Evolutionary conservation across 2,113 vertebrate genomes (phyloP).

Genomic region (Pungitius pungitius): DNA sequence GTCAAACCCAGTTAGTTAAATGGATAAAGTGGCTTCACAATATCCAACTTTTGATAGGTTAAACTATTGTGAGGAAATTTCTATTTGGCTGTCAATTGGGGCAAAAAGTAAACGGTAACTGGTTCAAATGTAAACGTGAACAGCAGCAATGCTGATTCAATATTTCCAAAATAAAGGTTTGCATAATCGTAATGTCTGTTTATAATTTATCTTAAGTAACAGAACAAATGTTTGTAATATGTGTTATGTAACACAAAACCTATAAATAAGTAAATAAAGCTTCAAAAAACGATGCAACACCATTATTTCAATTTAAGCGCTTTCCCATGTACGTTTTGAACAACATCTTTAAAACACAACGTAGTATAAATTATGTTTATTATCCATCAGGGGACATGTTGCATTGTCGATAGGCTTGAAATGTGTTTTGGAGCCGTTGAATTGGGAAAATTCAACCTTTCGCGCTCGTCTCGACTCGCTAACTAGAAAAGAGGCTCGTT

Average conservation of each 20-base stretch:
- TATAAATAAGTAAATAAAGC: no score
- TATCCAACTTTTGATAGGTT: background rate
- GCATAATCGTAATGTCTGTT: background rate
- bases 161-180: background rate
- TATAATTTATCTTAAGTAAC: background rate
- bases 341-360: no score
- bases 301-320: no score
- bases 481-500: background rate
- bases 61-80: background rate
- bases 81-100: background rate
- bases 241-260: no score
- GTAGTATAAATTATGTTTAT: background rate
- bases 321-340: no score
- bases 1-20: slow-evolving; percentile 3
- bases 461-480: background rate
- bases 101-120: background rate
- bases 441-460: background rate
- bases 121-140: background rate
- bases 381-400: background rate
- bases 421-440: background rate
- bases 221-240: no score
- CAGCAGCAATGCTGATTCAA: background rate
- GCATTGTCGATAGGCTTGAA: background rate
- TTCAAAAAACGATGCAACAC: no score
- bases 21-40: slow-evolving; percentile 6